Base-by-base conservation (phyloP, 1,140 invertebrate species). In the Diorhabda elongata region DNA sequence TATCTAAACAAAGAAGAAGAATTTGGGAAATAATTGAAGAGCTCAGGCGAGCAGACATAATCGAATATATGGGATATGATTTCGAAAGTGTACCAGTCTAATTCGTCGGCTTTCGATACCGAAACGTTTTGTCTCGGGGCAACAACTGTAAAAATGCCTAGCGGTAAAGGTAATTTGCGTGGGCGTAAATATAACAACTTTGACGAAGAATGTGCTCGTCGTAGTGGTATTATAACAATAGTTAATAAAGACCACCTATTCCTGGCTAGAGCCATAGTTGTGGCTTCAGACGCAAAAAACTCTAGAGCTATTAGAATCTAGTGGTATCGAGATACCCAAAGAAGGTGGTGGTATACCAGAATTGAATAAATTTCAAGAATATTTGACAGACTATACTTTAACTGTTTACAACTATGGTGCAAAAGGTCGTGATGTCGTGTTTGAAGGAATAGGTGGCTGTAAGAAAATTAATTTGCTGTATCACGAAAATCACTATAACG, bases 221-320 rank as follows among this genome's bases (percentile, higher is more conserved):
- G 64, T 57, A 57, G 42, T 5, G 64, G 47, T 44, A 45, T 64
- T 11, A 11, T 64, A 47, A n/a, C 6, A n/a, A 52, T 64, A 9
- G 44, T 9, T n/a, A 64, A 64, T 52, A 64, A 64, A 9, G 65
- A 67, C 41, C 41, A 67, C 61, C 45, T 70, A 43, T 70, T 65
- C 44, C 52, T 67, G 57, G 26, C 65, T 43, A 4, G 59, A 26
- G 64, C 67, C 2, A 44, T 68, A 11, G 61, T 68, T 41, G 61
- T 68, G 2, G 61, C 3, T 57, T 5, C 59, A 63, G 11, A 68
- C 67, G 43, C 7, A 42, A 3, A 9, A 41, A n/a, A 56, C 61
- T 9, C 5, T 43, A 43, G 42, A 56, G 57, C 63, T 62, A n/a
- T n/a, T 45, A 9, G 9, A 61, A 44, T 26, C 26, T 5, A 42